Evolutionary conservation across 2,797 vertebrate genomes (phyloP).

Genomic region (Lacerta viridis): DNA sequence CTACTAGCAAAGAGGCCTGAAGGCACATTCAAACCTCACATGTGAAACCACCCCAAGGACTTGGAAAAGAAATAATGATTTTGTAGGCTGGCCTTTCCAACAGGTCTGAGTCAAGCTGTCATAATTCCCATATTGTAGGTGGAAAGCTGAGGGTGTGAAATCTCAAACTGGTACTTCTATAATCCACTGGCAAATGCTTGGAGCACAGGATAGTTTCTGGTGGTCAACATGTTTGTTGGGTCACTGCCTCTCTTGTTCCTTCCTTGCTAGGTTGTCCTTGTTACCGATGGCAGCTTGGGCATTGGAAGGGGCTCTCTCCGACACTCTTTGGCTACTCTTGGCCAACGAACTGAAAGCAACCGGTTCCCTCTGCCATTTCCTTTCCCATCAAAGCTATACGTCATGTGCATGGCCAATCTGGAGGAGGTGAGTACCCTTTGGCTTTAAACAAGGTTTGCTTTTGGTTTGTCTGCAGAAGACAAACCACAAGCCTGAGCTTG

Average conservation of each 20-base stretch:
- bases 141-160: background rate
- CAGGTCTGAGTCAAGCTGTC: background rate
- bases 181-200: rapidly evolving
- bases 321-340: slow-evolving; percentile 90
- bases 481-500: too few relatives aligned
- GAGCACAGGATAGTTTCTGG: background rate
- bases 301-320: slow-evolving; percentile 96
- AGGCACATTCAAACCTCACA: background rate
- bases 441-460: too few relatives aligned
- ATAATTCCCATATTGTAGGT: background rate
- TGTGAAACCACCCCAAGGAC: too few relatives aligned
- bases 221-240: background rate
- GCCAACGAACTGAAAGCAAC: slow-evolving; percentile 90
- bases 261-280: slow-evolving; percentile 89
- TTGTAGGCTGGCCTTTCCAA: background rate
- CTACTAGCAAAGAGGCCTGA: background rate
- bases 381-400: slow-evolving; percentile 93
- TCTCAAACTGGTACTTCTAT: too few relatives aligned
- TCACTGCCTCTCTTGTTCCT: slow-evolving; percentile 18
- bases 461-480: too few relatives aligned
- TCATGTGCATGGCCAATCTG: slow-evolving; percentile 96
- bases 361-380: slow-evolving; percentile 97
- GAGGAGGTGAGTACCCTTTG: slow-evolving; percentile 88
- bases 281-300: slow-evolving; percentile 95
- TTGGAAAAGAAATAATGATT: background rate